Evolutionary conservation across 2,797 vertebrate species (phyloP), one percentile per base, ranked within the genome.

Genomic region (Rhabdophis nuchalis): DNA sequence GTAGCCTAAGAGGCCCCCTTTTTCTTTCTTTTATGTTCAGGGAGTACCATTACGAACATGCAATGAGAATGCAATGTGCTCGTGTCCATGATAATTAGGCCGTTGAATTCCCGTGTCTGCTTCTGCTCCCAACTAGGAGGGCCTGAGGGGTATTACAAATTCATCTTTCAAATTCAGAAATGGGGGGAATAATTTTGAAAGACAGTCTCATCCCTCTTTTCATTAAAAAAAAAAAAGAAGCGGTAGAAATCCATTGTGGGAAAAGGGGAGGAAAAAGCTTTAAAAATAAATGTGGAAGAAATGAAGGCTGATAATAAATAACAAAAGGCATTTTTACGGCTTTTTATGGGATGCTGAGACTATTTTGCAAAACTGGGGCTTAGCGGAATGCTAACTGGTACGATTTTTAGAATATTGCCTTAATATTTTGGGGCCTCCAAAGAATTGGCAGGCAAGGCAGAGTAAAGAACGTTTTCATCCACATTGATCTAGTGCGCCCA

Each of bases 281-380:
- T 90, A 88, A 93, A 92, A 90, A 93, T 90, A 90, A 93, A 90
- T 56, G 89, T 0, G 1, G 88, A 92, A 96, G 96, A 92, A 87
- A 91, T 91, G 93, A 93, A 94, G 95, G 88, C 93, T 61, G 72
- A 95, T 95, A 95, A 95, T 96, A 95, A 97, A 96, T 96, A 96
- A 96, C 95, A 95, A 93, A 96, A 94, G 95, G 93, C 77, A 94
- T 77, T 60, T 95, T 97, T 96, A 96, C 96, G 96, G 96, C 95
- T 97, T 96, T 97, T 97, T 96, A 96, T 95, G 96, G 96, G 94
- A 95, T 36, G 0, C 95, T 97, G 97, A 94, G 96, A 86, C 95
- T 94, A 94, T 93, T 96, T 93, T 96, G 94, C 93, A 94, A 97
- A 96, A 96, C 89, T 68, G 57, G 90, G 95, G 36, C 95, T 92